Evolutionary conservation across 2,797 vertebrate species (phyloP), one percentile per base, ranked within the genome.

Genomic region (Lagorchestes hirsutus): DNA sequence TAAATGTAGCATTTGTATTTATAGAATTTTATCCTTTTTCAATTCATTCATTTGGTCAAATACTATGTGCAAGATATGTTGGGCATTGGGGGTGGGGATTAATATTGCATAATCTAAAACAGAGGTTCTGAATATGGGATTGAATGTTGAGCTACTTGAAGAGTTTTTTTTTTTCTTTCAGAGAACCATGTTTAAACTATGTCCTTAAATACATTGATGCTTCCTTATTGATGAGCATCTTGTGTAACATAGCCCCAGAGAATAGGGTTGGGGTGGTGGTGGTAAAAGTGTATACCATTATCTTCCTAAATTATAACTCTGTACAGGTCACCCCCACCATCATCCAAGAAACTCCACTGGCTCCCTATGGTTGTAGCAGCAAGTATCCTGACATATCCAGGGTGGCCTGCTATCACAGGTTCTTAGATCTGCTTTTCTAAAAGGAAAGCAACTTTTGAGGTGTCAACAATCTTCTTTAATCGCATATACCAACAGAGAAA

Each of bases 1-100:
- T 93, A 1, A 29, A 94, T 82, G 58, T 91, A 55, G 1, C n/a
- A 62, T 92, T 93, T 95, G 13, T 9, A 74, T 92, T 16, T 27
- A 40, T 16, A 56, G 91, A 90, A 2, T 82, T 95, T 87, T 90
- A 95, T 94, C 92, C 92, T 92, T 92, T 82, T 90, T 50, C 91
- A 67, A 93, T 4, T 52, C n/a, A 55, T 90, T 93, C 58, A 93
- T 31, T 67, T n/a, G 34, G 5, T 9, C 22, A 82, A 22, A 5
- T 82, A 82, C 74, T 10, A 46, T 46, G 22, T 46, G 22, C 1
- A 46, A 46, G 74, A 10, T 29, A 59, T 18, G 40, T 24, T 46
- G 40, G 40, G 34, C 14, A 14, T 1, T 74, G n/a, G 16, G 62
- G 11, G 5, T 5, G 2, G 55, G 0, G n/a, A 74, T 74, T n/a